These are phyloP conservation scores for Thyatira batis DNA, from an alignment of 2,888 invertebrate species.

Conservation along the genomic window DNA sequence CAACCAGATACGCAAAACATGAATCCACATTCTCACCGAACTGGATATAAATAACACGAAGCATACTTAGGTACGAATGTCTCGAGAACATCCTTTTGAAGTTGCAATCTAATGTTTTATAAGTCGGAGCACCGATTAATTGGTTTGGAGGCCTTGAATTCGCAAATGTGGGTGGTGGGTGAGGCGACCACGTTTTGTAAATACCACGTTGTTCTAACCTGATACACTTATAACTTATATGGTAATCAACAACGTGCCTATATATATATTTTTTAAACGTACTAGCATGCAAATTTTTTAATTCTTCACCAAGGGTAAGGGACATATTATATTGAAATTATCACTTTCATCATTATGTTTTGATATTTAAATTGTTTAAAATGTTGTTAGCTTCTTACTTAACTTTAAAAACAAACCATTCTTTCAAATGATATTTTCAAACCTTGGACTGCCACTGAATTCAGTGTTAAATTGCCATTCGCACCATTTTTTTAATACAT, in stretches of 20 bases:
- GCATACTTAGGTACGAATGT: conserved; percentile 6
- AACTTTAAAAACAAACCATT: not conserved
- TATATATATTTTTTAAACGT: not conserved
- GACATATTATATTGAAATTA: not conserved
- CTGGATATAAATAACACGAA: not conserved
- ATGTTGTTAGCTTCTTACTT: not conserved
- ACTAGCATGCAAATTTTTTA: not conserved
- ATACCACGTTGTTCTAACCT: conserved; percentile 35
- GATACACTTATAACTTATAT: conserved; percentile 10
- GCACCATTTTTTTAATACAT: not conserved
- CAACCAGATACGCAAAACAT: not conserved
- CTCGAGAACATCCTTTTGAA: conserved; percentile 31
- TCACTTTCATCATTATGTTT: not conserved
- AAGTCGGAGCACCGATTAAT: conserved; percentile 50
- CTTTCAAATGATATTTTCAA: not conserved
- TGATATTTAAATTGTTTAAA: not conserved
- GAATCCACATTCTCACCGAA: not conserved
- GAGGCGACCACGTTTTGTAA: conserved; percentile 53
- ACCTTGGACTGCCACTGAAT: not conserved
- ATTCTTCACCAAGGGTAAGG: not conserved
- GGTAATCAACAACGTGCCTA: not conserved
- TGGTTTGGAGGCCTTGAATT: conserved; percentile 58
- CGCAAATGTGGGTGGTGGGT: conserved; percentile 46
- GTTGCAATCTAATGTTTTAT: conserved; percentile 31
- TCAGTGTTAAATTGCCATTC: not conserved